phyloP scores from a whole-genome alignment of 2,797 vertebrate genomes.

The Cichlasoma orientale region DNA sequence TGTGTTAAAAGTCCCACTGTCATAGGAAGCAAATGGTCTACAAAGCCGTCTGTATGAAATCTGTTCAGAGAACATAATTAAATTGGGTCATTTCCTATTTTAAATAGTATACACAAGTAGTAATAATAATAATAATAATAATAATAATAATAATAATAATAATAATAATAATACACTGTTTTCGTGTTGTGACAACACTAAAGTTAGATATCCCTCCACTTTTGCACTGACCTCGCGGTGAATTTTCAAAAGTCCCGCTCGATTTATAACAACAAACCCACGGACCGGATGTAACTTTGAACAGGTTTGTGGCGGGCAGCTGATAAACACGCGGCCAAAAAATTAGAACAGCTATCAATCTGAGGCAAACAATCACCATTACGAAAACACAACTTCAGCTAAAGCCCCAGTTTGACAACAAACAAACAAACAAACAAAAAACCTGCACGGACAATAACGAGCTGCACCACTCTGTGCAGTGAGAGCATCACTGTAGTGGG shows the following conservation, averaged over 20 bases:
- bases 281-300: constrained; percentile 19
- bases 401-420: neutral
- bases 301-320: constrained; percentile 43
- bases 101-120: neutral
- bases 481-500: neutral
- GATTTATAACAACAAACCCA: constrained; percentile 55
- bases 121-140: neutral
- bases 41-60: neutral
- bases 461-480: fast-evolving
- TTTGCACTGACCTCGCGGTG: constrained; percentile 51
- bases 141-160: neutral
- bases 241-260: constrained; percentile 85
- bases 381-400: fast-evolving
- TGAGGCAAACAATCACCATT: fast-evolving
- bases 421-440: neutral
- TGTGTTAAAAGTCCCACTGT: neutral
- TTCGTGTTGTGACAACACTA: neutral
- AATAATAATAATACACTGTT: fast-evolving
- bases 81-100: neutral
- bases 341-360: neutral
- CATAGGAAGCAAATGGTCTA: neutral
- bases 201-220: constrained; percentile 67
- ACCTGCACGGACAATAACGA: neutral
- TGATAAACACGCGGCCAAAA: constrained; percentile 1
- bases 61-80: neutral